A percentile compares a stretch with the other conserved stretches of the same genome.
phyloP scores from a whole-genome alignment of 2,113 vertebrate species.

The Dromiciops gliroides region DNA sequence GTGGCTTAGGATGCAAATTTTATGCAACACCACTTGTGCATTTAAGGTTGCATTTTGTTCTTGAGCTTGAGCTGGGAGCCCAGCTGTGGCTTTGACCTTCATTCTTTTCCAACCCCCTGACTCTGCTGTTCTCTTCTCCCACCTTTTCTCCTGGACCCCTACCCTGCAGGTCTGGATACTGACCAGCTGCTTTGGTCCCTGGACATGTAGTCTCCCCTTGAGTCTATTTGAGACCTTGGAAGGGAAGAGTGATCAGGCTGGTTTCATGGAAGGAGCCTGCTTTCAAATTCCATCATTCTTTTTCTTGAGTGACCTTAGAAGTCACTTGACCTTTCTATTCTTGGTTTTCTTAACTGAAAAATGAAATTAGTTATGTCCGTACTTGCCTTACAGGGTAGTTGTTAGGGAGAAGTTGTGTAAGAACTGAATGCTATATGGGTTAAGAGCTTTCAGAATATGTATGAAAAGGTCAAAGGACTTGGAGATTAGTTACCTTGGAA shows the following conservation, averaged over 20 bases:
- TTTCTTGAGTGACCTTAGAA: neutral
- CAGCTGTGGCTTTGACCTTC: neutral
- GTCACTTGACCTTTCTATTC: neutral
- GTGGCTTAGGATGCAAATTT: neutral
- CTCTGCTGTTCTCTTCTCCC: slow-evolving; percentile 44
- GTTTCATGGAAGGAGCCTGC: neutral
- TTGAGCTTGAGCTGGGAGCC: neutral
- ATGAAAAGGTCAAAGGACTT: neutral
- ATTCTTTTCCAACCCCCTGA: neutral
- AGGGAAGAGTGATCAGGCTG: neutral
- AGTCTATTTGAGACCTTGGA: neutral
- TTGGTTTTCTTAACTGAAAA: neutral
- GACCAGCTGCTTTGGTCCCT: slow-evolving; percentile 18
- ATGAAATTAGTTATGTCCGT: neutral
- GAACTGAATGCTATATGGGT: neutral
- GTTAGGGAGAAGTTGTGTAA: neutral
- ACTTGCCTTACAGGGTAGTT: neutral
- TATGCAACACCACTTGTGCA: neutral
- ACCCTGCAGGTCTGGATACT: slow-evolving; percentile 51
- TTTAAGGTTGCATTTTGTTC: neutral
- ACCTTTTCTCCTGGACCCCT: slow-evolving; percentile 65
- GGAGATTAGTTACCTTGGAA: neutral
- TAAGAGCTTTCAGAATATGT: neutral
- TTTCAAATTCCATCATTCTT: neutral
- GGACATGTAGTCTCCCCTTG: accelerated